These are phyloP conservation scores for Crocidura indochinensis DNA, from an alignment of 2,797 vertebrate genomes.

Conservation along the genomic window DNA sequence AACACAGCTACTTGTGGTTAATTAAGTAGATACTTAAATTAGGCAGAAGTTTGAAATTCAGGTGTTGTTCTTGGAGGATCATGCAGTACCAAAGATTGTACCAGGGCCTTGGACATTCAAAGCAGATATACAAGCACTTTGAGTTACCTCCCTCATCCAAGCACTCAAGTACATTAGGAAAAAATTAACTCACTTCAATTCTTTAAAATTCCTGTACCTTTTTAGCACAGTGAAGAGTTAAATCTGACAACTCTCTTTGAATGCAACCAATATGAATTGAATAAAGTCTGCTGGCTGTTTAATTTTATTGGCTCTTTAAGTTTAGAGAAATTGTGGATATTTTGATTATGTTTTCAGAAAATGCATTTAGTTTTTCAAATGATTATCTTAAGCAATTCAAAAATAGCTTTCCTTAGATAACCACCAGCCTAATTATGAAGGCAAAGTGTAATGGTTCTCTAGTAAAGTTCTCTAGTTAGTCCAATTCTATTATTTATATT, in stretches of 20 bases:
- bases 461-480: too few relatives aligned
- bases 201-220: background rate
- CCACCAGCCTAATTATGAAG: background rate
- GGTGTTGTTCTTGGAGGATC: too few relatives aligned
- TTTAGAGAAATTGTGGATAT: background rate
- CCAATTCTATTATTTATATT: too few relatives aligned
- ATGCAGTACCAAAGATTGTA: too few relatives aligned
- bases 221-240: background rate
- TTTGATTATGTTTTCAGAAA: constrained; percentile 58
- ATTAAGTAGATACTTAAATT: too few relatives aligned
- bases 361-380: constrained; percentile 48
- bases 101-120: too few relatives aligned
- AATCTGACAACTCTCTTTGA: background rate
- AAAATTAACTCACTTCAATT: background rate
- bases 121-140: too few relatives aligned
- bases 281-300: too few relatives aligned
- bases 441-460: too few relatives aligned
- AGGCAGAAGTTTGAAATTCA: too few relatives aligned
- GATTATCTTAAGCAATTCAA: background rate
- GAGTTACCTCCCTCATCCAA: background rate
- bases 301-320: background rate
- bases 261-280: constrained; percentile 3
- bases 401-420: constrained; percentile 49
- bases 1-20: too few relatives aligned
- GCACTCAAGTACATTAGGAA: background rate